Evolutionary conservation across 23 tunicate species (phyloP).

Genomic region (Corella eumyota): DNA sequence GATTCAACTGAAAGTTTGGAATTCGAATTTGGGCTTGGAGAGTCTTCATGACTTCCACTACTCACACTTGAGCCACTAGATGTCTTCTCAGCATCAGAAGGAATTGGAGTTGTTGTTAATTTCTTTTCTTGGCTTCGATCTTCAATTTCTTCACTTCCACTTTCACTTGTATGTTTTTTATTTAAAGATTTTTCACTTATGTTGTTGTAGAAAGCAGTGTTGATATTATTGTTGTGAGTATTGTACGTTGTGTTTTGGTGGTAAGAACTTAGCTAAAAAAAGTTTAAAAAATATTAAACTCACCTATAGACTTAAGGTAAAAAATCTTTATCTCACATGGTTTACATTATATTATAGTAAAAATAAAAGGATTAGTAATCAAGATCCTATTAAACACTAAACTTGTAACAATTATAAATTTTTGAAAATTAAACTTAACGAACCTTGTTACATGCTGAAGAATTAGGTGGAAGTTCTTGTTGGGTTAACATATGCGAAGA

Average conservation of each 20-base stretch:
- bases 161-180: conserved; percentile 8
- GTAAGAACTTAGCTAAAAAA: conserved; percentile 10
- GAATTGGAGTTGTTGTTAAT: conserved; percentile 81
- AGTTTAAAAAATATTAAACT: no score
- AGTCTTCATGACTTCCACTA: conserved; percentile 60
- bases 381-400: no score
- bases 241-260: neutral
- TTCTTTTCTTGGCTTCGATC: conserved; percentile 53
- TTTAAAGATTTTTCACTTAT: neutral
- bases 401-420: no score
- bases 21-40: conserved; percentile 39
- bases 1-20: conserved; percentile 1
- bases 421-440: no score
- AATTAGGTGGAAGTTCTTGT: no score
- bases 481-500: no score
- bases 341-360: no score
- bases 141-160: conserved; percentile 15
- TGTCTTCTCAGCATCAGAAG: conserved; percentile 81
- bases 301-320: no score
- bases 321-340: no score
- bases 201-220: neutral
- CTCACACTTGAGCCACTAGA: conserved; percentile 60
- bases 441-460: no score
- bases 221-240: neutral
- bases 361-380: no score